Evolutionary conservation across 2,797 vertebrate species (phyloP).

Genomic region (Alca torda): DNA sequence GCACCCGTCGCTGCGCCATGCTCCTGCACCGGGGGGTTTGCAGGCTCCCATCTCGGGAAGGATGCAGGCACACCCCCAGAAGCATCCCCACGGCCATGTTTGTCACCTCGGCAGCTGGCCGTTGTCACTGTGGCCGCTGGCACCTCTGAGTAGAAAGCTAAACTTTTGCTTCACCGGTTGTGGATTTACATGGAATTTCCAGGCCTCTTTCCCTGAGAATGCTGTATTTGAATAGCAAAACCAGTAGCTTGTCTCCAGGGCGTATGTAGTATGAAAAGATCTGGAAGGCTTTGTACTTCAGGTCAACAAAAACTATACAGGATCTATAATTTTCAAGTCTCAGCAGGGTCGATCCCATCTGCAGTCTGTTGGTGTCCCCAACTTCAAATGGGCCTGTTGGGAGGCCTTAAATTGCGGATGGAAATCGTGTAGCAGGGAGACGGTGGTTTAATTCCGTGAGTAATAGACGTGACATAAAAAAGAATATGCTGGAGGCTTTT

Average conservation of each 20-base stretch:
- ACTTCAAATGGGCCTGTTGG: not conserved
- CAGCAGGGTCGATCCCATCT: not conserved
- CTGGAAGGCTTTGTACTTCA: not conserved
- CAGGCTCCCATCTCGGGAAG: not conserved
- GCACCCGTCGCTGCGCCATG: accelerated
- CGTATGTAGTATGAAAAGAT: not conserved
- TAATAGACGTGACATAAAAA: not conserved
- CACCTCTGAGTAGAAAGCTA: not conserved
- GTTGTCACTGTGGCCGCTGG: not conserved
- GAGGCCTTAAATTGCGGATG: not conserved
- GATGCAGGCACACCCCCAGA: not conserved
- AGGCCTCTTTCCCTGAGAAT: not conserved
- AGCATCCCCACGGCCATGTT: not conserved
- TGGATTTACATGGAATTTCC: not conserved
- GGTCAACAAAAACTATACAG: not conserved
- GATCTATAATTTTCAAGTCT: not conserved
- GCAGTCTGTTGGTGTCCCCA: not conserved
- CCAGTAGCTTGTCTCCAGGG: not conserved
- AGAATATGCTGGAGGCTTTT: conserved; percentile 3
- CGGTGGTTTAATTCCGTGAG: not conserved
- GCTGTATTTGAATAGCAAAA: not conserved
- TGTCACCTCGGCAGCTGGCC: not conserved
- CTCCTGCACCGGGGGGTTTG: not conserved
- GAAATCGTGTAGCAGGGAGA: not conserved
- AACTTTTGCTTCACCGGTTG: not conserved